phyloP scores from a whole-genome alignment of 1,140 invertebrate species.

The Trinorchestia longiramus region DNA sequence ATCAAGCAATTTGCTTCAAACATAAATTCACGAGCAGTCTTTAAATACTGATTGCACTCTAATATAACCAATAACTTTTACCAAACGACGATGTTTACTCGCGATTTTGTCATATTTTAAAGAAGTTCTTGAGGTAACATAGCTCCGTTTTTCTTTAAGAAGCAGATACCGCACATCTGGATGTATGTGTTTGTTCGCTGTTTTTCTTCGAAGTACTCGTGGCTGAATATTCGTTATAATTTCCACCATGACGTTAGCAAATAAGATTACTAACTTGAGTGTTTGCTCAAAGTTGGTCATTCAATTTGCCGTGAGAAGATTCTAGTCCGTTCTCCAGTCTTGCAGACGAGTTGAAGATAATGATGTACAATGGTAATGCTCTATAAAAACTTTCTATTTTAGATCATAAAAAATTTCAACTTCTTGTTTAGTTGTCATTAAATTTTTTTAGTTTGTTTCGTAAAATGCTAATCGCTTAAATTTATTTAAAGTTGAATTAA shows the following conservation, averaged over 20 bases:
- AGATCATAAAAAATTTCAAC: too few relatives aligned
- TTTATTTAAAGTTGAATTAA: too few relatives aligned
- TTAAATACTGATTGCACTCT: too few relatives aligned
- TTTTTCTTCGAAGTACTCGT: neutral
- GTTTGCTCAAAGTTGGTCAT: neutral
- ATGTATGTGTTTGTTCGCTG: neutral
- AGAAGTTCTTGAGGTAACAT: neutral
- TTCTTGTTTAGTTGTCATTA: too few relatives aligned
- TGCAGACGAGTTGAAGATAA: neutral
- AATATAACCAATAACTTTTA: too few relatives aligned
- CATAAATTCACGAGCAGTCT: too few relatives aligned
- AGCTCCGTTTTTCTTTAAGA: neutral
- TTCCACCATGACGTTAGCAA: neutral
- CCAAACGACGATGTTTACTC: neutral
- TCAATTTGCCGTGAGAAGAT: neutral
- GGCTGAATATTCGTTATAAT: neutral
- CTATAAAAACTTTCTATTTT: too few relatives aligned
- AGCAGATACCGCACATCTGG: neutral
- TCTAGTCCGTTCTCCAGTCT: neutral
- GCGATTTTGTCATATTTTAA: neutral
- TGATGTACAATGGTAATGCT: neutral
- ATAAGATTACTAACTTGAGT: neutral
- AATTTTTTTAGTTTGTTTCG: too few relatives aligned
- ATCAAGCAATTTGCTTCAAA: too few relatives aligned
- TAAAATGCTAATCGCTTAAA: too few relatives aligned